Evolutionary conservation across 2,113 vertebrate genomes (phyloP).

Genomic region (Capreolus pygargus): DNA sequence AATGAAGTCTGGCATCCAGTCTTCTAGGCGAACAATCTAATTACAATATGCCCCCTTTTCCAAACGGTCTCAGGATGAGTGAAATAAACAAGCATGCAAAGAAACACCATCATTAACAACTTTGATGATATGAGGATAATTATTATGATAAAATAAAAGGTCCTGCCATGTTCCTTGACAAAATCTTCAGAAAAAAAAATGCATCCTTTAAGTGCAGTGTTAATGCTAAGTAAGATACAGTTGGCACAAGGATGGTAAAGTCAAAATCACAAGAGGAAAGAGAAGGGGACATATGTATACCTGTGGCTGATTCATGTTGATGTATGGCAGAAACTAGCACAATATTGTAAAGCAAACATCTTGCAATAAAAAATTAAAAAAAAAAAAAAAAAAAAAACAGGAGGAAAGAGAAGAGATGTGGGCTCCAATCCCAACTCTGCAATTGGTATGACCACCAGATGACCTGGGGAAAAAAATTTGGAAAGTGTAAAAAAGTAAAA

Average conservation of each 20-base stretch:
- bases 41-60: not conserved
- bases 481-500: not conserved
- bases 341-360: not conserved
- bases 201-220: not conserved
- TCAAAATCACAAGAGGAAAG: not conserved
- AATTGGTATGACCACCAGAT: not conserved
- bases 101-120: not conserved
- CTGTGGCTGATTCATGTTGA: not conserved
- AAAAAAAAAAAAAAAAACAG: not conserved
- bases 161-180: not conserved
- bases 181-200: conserved; percentile 50
- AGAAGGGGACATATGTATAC: not conserved
- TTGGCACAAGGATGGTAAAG: not conserved
- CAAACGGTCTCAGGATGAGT: not conserved
- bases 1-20: not conserved
- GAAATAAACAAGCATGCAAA: not conserved
- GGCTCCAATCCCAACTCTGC: not conserved
- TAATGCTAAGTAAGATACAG: not conserved
- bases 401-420: not conserved
- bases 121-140: not conserved
- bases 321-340: not conserved
- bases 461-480: not conserved
- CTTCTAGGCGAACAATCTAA: not conserved
- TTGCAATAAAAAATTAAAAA: not conserved
- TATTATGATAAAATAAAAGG: not conserved